A percentile compares a stretch with the other conserved stretches of the same genome.
These are phyloP conservation scores for Strix aluco DNA, from an alignment of 2,113 vertebrate genomes.

Conservation along the genomic window DNA sequence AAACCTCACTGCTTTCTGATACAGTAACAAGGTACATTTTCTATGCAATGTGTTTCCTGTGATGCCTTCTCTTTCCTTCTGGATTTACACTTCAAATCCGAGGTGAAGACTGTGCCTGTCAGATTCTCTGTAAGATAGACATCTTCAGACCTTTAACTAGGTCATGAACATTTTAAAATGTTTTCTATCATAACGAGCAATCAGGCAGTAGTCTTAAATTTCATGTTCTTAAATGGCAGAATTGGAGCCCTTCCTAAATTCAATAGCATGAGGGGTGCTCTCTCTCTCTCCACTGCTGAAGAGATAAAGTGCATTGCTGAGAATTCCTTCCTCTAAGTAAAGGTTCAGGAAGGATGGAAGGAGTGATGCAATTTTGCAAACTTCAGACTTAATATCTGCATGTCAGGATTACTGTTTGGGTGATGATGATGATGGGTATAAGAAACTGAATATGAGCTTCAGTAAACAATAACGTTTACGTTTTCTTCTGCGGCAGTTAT, in stretches of 20 bases:
- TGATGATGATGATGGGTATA: background rate
- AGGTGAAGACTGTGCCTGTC: background rate
- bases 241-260: background rate
- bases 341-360: background rate
- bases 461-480: background rate
- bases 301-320: background rate
- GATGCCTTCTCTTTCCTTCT: background rate
- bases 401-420: background rate
- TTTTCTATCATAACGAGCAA: background rate
- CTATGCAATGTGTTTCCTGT: background rate
- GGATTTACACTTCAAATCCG: fast-evolving
- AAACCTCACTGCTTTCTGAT: background rate
- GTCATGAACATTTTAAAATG: background rate
- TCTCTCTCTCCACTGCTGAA: background rate
- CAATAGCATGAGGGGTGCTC: background rate
- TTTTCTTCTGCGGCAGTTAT: background rate
- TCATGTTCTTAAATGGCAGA: background rate
- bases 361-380: background rate
- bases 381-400: background rate
- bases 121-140: background rate
- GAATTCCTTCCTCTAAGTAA: background rate
- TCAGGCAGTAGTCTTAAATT: background rate
- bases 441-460: background rate
- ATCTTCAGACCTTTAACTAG: background rate
- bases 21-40: background rate